Base-by-base conservation (phyloP, 2,888 invertebrate species). In the Epirrita christyi region DNA sequence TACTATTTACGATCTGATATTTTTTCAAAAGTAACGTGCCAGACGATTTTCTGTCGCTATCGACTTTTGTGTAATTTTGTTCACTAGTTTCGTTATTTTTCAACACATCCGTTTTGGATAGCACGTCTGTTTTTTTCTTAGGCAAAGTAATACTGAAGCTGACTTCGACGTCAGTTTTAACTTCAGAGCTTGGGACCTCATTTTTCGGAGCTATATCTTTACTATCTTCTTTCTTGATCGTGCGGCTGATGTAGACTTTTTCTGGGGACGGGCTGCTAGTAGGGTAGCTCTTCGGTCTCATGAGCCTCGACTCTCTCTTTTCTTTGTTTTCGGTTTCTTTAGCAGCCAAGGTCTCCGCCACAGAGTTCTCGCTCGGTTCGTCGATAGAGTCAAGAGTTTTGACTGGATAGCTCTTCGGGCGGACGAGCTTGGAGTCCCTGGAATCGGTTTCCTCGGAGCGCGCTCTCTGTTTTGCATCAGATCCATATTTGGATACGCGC, bases 201-300 rank as follows among this genome's bases (percentile, higher is more conserved):
- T 62, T 76, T 63, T 78, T 74, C 7, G 79, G 70, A 14, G 71
- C 67, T 0, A 73, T 70, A 10, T 62, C 72, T 65, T 77, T 76
- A 43, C 59, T 36, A 48, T 85, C 83, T 43, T 86, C 82, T 62
- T 76, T 83, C 64, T 81, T 82, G 43, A 66, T 51, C 50, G 70
- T 80, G 36, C 84, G 83, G 63, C 64, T 79, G 29, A 82, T 55
- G 63, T 81, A 85, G 15, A 82, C 74, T 74, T 91, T 92, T 70
- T 92, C 91, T 21, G 89, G 89, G 6, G 87, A 86, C 14, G 87
- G 85, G 67, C 83, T 88, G 66, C 85, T 83, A 6, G 86, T 86
- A n/a, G 94, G 94, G 73, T 94, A 94, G 76, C 94, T 94, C 71
- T 93, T 94, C 13, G 94, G 94, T 27, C 94, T 86, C 55, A 92